A percentile compares a stretch with the other conserved stretches of the same genome.
These are phyloP conservation scores for Drosophila bocki DNA, from an alignment of 1,140 invertebrate species.

Conservation along the genomic window DNA sequence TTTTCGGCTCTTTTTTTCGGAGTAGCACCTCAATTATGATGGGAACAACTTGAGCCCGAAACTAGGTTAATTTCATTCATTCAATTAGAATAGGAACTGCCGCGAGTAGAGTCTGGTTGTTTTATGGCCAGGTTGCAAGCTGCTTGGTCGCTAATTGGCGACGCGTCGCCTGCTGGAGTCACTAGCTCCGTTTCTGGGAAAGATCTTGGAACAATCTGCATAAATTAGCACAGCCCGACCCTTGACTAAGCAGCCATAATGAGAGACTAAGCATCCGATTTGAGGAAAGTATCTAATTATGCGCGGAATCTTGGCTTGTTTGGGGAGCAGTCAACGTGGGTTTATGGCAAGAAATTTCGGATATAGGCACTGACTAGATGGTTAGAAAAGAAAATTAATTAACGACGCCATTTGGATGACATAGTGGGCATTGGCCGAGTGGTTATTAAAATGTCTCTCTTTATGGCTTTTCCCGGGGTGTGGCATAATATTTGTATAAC, in stretches of 20 bases:
- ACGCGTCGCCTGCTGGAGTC: conserved; percentile 55
- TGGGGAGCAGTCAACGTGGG: conserved; percentile 18
- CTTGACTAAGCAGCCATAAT: conserved; percentile 39
- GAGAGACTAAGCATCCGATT: conserved; percentile 44
- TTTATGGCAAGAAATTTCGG: conserved; percentile 24
- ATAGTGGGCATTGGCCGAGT: neutral
- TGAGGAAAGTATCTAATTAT: conserved; percentile 44
- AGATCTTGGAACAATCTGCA: conserved; percentile 53
- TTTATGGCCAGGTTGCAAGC: conserved; percentile 57
- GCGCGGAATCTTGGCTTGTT: conserved; percentile 15
- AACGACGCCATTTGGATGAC: conserved; percentile 10
- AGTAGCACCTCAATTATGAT: conserved; percentile 62
- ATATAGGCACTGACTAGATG: conserved; percentile 13
- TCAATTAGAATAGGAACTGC: conserved; percentile 76
- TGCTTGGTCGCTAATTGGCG: conserved; percentile 70
- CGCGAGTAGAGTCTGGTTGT: conserved; percentile 25
- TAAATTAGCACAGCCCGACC: conserved; percentile 59
- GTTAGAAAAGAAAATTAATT: conserved; percentile 25
- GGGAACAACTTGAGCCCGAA: conserved; percentile 60
- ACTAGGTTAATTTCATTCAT: conserved; percentile 81
- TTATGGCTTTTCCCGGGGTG: conserved; percentile 9
- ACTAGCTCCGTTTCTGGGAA: conserved; percentile 59
- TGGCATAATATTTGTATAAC: conserved; percentile 2
- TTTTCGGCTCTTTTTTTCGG: conserved; percentile 25
- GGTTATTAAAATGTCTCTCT: conserved; percentile 6